Conservation (phyloP, 2,797 vertebrate species). For the Gouania willdenowi region DNA sequence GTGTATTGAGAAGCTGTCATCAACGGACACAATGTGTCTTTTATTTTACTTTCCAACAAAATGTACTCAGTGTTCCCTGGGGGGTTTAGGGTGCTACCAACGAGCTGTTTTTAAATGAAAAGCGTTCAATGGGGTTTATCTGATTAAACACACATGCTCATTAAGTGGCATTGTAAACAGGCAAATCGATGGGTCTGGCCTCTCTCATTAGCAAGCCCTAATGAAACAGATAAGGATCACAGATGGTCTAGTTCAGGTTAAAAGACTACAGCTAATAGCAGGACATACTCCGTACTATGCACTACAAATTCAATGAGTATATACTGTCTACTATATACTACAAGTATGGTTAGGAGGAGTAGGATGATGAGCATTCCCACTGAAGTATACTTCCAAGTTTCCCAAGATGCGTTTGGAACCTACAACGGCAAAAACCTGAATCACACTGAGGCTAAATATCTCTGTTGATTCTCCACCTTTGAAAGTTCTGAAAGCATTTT, state of each 20-base stretch:
- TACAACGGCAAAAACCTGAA: too few relatives aligned
- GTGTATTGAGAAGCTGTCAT: conserved; percentile 1
- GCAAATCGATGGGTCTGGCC: conserved; percentile 29
- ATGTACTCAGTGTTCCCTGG: conserved; percentile 18
- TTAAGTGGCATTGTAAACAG: conserved; percentile 58
- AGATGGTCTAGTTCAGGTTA: conserved; percentile 32
- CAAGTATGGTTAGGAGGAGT: too few relatives aligned
- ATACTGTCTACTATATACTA: too few relatives aligned
- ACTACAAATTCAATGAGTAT: too few relatives aligned
- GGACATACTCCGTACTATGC: too few relatives aligned
- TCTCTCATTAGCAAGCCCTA: conserved; percentile 51
- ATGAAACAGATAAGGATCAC: conserved; percentile 59
- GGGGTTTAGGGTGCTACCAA: conserved; percentile 31
- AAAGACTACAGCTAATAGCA: conserved; percentile 20
- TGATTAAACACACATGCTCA: conserved; percentile 66
- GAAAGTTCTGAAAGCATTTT: too few relatives aligned
- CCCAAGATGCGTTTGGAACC: too few relatives aligned
- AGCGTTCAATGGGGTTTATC: conserved; percentile 53
- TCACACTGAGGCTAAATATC: too few relatives aligned
- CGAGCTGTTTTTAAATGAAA: conserved; percentile 51
- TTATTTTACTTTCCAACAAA: conserved; percentile 28
- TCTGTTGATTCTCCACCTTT: too few relatives aligned
- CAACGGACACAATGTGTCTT: conserved; percentile 33
- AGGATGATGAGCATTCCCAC: too few relatives aligned
- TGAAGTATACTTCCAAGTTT: too few relatives aligned